Evolutionary conservation across 2,113 vertebrate genomes (phyloP).

Genomic region (Ophthalmolycus amberensis): DNA sequence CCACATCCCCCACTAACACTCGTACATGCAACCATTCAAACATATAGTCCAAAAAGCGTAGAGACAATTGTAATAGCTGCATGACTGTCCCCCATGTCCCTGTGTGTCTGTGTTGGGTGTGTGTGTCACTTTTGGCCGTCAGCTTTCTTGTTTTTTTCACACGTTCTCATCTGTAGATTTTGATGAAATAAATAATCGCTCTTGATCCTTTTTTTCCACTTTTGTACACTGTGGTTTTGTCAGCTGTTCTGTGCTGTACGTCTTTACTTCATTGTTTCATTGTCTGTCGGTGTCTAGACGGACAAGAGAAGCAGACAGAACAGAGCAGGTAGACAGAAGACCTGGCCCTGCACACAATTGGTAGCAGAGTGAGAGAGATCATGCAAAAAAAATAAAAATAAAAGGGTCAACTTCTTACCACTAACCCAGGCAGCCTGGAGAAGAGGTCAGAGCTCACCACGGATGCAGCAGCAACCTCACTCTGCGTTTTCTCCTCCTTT

Average conservation of each 20-base stretch:
- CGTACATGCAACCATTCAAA: conserved; percentile 6
- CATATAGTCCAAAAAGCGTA: conserved; percentile 16
- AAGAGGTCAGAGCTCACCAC: conserved; percentile 81
- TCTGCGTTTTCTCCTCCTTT: conserved; percentile 88
- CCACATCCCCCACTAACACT: conserved; percentile 13
- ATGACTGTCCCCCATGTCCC: conserved; percentile 74
- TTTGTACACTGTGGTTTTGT: conserved; percentile 54
- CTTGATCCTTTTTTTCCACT: conserved; percentile 47
- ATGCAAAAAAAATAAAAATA: conserved; percentile 37
- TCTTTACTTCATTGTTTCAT: conserved; percentile 42
- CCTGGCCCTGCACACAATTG: conserved; percentile 50
- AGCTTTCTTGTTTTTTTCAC: conserved; percentile 60
- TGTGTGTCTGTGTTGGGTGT: conserved; percentile 61
- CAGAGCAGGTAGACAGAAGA: conserved; percentile 65
- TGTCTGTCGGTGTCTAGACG: conserved; percentile 73
- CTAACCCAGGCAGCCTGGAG: conserved; percentile 78
- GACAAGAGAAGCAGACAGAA: conserved; percentile 64
- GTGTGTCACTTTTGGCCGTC: conserved; percentile 69
- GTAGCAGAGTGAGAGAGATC: conserved; percentile 62
- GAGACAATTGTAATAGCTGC: conserved; percentile 68
- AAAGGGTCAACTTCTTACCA: conserved; percentile 69
- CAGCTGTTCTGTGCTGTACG: conserved; percentile 56
- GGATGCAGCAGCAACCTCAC: conserved; percentile 83
- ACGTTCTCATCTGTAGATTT: conserved; percentile 58
- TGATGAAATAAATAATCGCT: conserved; percentile 49